phyloP scores from a whole-genome alignment of 2,888 invertebrate species.

The Oxycera nigricornis region DNA sequence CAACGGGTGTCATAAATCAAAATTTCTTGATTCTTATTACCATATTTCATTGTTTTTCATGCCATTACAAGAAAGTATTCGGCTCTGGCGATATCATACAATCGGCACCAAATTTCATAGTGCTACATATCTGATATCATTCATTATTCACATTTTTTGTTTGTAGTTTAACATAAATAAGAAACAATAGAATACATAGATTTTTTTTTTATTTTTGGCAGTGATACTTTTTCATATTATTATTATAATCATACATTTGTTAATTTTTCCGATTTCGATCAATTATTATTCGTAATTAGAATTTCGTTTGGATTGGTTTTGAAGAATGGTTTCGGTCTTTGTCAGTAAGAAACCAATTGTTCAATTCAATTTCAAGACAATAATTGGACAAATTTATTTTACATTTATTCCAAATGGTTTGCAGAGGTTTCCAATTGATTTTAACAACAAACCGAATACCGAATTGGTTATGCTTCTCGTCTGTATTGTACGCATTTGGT shows the following conservation, averaged over 20 bases:
- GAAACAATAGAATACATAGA: neutral
- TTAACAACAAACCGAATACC: neutral
- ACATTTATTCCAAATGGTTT: neutral
- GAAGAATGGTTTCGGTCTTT: neutral
- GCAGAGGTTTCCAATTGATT: neutral
- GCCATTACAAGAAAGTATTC: neutral
- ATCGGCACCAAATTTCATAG: too few species aligned
- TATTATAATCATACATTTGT: constrained; percentile 5
- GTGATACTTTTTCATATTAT: constrained; percentile 43
- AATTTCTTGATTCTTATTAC: neutral
- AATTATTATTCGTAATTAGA: constrained; percentile 27
- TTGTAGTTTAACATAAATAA: constrained; percentile 17
- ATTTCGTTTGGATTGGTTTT: constrained; percentile 10
- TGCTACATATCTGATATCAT: too few species aligned
- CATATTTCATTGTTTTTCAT: neutral
- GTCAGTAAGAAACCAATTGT: neutral
- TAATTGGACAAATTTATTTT: constrained; percentile 4
- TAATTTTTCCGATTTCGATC: neutral
- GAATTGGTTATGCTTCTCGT: neutral
- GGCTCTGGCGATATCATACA: too few species aligned
- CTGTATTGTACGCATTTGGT: constrained; percentile 37
- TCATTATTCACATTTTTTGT: neutral
- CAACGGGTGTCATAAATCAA: constrained; percentile 20
- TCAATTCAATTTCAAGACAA: neutral
- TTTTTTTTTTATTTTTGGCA: constrained; percentile 45